phyloP scores from a whole-genome alignment of 64 coral and sea anemone species.

The Hydrozoanthus tunicans region DNA sequence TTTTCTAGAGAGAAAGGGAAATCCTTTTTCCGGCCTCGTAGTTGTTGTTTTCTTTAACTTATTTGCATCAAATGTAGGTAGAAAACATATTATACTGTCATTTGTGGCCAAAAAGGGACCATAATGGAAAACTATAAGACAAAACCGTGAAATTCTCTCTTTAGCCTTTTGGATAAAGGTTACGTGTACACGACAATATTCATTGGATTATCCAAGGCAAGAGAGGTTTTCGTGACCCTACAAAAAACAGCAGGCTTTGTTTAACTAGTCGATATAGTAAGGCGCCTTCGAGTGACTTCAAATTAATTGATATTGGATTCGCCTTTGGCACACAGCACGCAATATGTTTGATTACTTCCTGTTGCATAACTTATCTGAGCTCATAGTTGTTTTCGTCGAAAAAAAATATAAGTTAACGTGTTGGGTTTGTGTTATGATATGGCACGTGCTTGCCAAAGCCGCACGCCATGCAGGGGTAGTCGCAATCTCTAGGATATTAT shows the following conservation, averaged over 20 bases:
- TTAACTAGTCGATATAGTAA: constrained; percentile 31
- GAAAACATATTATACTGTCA: background rate
- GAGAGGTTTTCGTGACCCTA: constrained; percentile 48
- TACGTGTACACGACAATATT: constrained; percentile 28
- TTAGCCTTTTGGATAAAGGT: background rate
- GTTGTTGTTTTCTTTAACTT: background rate
- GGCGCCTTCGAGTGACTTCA: constrained; percentile 29
- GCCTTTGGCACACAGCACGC: background rate
- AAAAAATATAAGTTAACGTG: constrained; percentile 4
- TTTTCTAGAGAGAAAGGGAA: constrained; percentile 2
- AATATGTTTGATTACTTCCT: constrained; percentile 24
- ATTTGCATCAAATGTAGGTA: background rate
- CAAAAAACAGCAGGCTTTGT: constrained; percentile 36
- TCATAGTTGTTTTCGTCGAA: constrained; percentile 13
- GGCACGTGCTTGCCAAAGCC: background rate
- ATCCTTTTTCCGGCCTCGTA: constrained; percentile 2
- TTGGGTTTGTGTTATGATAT: background rate
- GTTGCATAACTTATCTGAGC: background rate
- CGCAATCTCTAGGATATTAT: background rate
- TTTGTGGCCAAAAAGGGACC: background rate
- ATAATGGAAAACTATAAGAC: background rate
- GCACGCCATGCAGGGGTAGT: background rate
- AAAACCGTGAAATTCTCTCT: constrained; percentile 1
- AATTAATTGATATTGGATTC: constrained; percentile 24
- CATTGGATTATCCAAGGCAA: constrained; percentile 26